A percentile compares a stretch with the other conserved stretches of the same genome.
Conservation (phyloP, 2,888 invertebrate species). For the Machimus rusticus region DNA sequence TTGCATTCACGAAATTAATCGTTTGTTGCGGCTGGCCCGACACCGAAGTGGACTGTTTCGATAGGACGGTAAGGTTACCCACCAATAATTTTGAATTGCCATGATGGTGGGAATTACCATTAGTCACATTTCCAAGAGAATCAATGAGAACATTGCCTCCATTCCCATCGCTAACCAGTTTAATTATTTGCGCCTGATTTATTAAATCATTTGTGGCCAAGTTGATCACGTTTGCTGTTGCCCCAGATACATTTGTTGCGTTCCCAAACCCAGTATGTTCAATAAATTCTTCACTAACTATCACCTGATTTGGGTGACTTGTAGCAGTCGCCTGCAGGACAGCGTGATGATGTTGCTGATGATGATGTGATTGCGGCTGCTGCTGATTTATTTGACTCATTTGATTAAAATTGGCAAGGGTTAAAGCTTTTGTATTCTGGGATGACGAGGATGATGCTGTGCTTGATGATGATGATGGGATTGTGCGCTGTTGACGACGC, state of each 20-base stretch:
- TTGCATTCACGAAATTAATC: slow-evolving; percentile 57
- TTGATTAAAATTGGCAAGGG: slow-evolving; percentile 44
- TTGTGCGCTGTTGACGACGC: slow-evolving; percentile 50
- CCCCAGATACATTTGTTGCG: slow-evolving; percentile 46
- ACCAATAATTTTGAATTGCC: slow-evolving; percentile 58
- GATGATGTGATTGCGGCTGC: slow-evolving; percentile 43
- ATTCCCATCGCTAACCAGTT: slow-evolving; percentile 60
- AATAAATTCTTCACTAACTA: slow-evolving; percentile 55
- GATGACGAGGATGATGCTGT: slow-evolving; percentile 49
- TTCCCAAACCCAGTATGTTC: slow-evolving; percentile 49
- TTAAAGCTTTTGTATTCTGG: slow-evolving; percentile 30
- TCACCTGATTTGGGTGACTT: slow-evolving; percentile 52
- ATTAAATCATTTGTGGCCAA: slow-evolving; percentile 54
- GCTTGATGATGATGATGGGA: slow-evolving; percentile 49
- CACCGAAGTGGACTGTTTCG: slow-evolving; percentile 50
- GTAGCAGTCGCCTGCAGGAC: slow-evolving; percentile 27
- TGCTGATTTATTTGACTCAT: slow-evolving; percentile 51
- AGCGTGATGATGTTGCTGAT: slow-evolving; percentile 40
- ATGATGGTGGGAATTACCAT: slow-evolving; percentile 42
- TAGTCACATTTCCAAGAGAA: slow-evolving; percentile 52
- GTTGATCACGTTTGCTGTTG: slow-evolving; percentile 49
- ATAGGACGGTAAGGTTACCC: slow-evolving; percentile 60
- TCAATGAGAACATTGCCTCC: slow-evolving; percentile 61
- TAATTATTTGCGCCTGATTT: slow-evolving; percentile 60
- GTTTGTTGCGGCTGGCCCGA: slow-evolving; percentile 52